Evolutionary conservation across 2,888 invertebrate species (phyloP).

Genomic region (Therioaphis trifolii): DNA sequence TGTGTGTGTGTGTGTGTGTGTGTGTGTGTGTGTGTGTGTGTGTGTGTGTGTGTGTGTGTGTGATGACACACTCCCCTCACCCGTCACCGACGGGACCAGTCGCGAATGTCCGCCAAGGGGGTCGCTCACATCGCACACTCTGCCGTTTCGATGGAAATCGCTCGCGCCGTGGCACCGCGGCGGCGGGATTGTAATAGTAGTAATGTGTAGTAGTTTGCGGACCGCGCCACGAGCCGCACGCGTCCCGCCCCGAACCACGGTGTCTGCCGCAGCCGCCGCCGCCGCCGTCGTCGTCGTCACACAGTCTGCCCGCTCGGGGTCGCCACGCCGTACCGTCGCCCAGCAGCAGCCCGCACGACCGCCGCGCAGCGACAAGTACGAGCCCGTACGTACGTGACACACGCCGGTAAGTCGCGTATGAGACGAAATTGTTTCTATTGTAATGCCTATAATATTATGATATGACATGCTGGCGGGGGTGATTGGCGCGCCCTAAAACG

Average conservation of each 20-base stretch:
- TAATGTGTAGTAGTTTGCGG: constrained; percentile 10
- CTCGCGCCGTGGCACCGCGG: neutral
- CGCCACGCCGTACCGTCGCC: too few relatives aligned
- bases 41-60: neutral
- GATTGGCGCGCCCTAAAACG: too few relatives aligned
- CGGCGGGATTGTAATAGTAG: neutral
- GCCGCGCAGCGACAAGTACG: neutral
- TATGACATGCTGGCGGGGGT: too few relatives aligned
- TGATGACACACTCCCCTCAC: neutral
- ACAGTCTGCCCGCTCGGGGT: too few relatives aligned
- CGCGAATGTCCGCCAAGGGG: neutral
- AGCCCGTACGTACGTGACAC: neutral
- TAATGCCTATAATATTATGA: too few relatives aligned
- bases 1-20: too few relatives aligned
- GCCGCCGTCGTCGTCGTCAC: too few relatives aligned
- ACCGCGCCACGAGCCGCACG: constrained; percentile 37
- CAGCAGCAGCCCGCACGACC: too few relatives aligned
- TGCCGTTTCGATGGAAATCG: neutral
- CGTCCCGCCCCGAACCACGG: neutral
- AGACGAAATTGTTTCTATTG: too few relatives aligned
- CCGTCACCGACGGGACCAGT: neutral
- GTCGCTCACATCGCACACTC: neutral
- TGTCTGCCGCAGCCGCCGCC: neutral
- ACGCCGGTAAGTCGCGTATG: too few relatives aligned
- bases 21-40: too few relatives aligned